Percentiles rank a stretch among this genome's conserved stretches.
These are phyloP conservation scores for Omphaloscelis lunosa DNA, from an alignment of 2,888 invertebrate genomes.

Conservation along the genomic window DNA sequence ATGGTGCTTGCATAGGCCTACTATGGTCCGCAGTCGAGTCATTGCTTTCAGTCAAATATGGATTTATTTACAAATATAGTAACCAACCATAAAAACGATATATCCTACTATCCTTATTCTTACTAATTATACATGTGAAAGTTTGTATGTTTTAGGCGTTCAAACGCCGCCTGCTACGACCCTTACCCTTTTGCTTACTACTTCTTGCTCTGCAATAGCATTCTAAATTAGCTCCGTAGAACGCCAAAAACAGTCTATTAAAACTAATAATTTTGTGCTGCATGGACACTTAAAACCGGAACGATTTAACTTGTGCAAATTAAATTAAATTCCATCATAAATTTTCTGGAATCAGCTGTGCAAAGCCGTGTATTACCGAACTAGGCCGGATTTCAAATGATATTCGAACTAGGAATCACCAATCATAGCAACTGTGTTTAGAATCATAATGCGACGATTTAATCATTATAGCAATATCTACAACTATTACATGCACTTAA, in stretches of 20 bases:
- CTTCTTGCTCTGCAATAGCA: no score
- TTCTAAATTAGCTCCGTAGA: neutral
- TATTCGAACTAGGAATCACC: slow-evolving; percentile 45
- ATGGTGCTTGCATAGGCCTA: no score
- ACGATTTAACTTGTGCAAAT: slow-evolving; percentile 38
- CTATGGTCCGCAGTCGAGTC: neutral
- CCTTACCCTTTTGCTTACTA: neutral
- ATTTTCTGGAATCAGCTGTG: slow-evolving; percentile 46
- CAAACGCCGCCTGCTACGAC: no score
- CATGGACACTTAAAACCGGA: slow-evolving; percentile 37
- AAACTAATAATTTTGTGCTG: slow-evolving; percentile 45
- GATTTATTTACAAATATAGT: no score
- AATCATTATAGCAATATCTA: no score
- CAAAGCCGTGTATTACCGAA: slow-evolving; percentile 28
- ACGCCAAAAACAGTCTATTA: slow-evolving; percentile 29
- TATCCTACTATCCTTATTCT: neutral
- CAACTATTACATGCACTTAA: no score
- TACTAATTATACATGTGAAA: no score
- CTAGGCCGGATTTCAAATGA: slow-evolving; percentile 57
- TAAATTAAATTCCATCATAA: slow-evolving; percentile 51
- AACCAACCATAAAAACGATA: neutral
- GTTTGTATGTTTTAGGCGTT: no score
- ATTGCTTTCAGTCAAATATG: no score
- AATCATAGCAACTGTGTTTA: slow-evolving; percentile 33
- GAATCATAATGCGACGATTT: slow-evolving; percentile 40